Evolutionary conservation across 1,140 invertebrate species (phyloP).

Genomic region (Nasonia longicornis): DNA sequence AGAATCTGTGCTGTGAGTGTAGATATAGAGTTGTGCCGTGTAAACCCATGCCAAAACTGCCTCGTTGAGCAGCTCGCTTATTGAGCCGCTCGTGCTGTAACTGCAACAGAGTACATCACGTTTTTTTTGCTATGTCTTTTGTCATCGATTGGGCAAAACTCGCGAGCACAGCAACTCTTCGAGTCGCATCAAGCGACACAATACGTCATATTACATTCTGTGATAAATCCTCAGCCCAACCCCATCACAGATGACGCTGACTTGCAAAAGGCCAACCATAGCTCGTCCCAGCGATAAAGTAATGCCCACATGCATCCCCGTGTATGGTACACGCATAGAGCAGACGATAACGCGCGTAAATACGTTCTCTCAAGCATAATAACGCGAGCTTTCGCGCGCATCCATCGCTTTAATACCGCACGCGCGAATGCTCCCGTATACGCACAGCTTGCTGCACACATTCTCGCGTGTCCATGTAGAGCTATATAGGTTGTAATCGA

Average conservation of each 20-base stretch:
- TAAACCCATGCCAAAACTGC: too few species aligned
- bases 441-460: too few species aligned
- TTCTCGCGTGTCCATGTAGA: not conserved
- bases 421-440: not conserved
- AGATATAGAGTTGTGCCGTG: too few species aligned
- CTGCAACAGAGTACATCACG: too few species aligned
- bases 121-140: too few species aligned
- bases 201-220: too few species aligned
- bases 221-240: not conserved
- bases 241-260: slow-evolving; percentile 4
- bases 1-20: too few species aligned
- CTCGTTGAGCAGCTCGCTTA: too few species aligned
- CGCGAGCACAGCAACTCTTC: not conserved
- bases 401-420: not conserved
- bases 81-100: too few species aligned
- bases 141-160: too few species aligned
- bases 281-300: not conserved
- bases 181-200: too few species aligned
- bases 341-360: not conserved
- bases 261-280: slow-evolving; percentile 24
- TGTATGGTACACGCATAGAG: not conserved
- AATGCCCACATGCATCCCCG: not conserved
- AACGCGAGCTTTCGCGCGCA: not conserved
- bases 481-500: slow-evolving; percentile 46
- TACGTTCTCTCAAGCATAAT: not conserved